A percentile compares a stretch with the other conserved stretches of the same genome.
Conservation (phyloP, 64 coral and sea anemone genomes). For the Anthopleura sola region DNA sequence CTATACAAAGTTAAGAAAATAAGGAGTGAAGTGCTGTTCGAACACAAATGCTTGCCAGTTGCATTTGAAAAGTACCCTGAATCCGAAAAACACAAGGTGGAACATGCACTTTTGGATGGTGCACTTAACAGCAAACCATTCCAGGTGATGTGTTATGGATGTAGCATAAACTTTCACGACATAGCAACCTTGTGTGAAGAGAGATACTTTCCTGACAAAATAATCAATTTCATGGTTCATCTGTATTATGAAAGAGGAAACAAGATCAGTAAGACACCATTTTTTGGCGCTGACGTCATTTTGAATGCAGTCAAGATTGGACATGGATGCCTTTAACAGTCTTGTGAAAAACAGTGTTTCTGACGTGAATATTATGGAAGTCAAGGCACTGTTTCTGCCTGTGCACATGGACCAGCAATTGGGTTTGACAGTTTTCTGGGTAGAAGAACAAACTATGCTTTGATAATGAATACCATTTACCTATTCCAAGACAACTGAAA, state of each 20-base stretch:
- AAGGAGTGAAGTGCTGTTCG: not conserved
- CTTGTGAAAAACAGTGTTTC: not conserved
- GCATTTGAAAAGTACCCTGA: not conserved
- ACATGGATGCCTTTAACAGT: not conserved
- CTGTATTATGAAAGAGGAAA: constrained; percentile 6
- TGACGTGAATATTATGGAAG: not conserved
- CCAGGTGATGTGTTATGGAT: not conserved
- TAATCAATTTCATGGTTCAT: not conserved
- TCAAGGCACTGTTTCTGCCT: constrained; percentile 12
- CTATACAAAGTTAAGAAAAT: not conserved
- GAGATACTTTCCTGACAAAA: constrained; percentile 3
- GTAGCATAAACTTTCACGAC: not conserved
- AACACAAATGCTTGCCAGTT: not conserved
- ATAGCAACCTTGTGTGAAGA: not conserved
- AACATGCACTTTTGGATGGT: not conserved
- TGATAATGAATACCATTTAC: constrained; percentile 19
- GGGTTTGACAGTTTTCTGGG: not conserved
- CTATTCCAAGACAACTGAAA: not conserved
- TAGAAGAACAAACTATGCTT: not conserved
- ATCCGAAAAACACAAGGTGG: not conserved
- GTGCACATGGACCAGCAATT: constrained; percentile 12
- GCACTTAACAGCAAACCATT: not conserved
- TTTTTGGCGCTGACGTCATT: not conserved
- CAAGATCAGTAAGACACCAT: not conserved
- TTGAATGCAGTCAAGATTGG: not conserved